These are phyloP conservation scores for Sialis lutaria DNA, from an alignment of 2,888 invertebrate genomes.

Conservation along the genomic window DNA sequence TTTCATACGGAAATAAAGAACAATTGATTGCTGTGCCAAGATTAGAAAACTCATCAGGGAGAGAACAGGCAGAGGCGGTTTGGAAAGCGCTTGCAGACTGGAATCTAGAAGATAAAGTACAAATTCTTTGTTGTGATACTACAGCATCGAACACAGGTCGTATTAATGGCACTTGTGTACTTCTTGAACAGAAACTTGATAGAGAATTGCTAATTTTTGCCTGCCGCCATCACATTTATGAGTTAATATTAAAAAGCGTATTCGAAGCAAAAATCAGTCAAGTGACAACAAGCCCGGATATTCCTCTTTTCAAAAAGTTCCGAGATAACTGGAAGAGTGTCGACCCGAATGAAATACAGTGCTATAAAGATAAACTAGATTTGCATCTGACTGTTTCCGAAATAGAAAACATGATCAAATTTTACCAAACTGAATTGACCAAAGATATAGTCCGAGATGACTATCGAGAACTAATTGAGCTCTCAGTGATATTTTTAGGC, in stretches of 20 bases:
- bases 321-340: constrained; percentile 7
- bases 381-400: too few species aligned
- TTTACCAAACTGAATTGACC: constrained; percentile 3
- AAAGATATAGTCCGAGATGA: constrained; percentile 11
- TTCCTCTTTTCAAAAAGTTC: constrained; percentile 10
- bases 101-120: constrained; percentile 8
- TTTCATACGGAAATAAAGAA: constrained; percentile 12
- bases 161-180: constrained; percentile 13
- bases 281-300: constrained; percentile 12
- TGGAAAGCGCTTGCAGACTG: constrained; percentile 7
- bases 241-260: constrained; percentile 12
- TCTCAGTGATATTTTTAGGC: constrained; percentile 10
- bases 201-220: constrained; percentile 8
- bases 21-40: constrained; percentile 15
- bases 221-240: constrained; percentile 10
- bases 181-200: constrained; percentile 11
- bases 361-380: too few species aligned
- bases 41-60: constrained; percentile 13
- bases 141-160: constrained; percentile 14
- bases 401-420: too few species aligned
- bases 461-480: constrained; percentile 11
- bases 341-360: too few species aligned
- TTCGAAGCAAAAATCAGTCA: constrained; percentile 11
- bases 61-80: constrained; percentile 12
- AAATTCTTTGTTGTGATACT: constrained; percentile 12